Evolutionary conservation across 2,888 invertebrate species (phyloP).

Genomic region (Mesorhabditis spiculigera): DNA sequence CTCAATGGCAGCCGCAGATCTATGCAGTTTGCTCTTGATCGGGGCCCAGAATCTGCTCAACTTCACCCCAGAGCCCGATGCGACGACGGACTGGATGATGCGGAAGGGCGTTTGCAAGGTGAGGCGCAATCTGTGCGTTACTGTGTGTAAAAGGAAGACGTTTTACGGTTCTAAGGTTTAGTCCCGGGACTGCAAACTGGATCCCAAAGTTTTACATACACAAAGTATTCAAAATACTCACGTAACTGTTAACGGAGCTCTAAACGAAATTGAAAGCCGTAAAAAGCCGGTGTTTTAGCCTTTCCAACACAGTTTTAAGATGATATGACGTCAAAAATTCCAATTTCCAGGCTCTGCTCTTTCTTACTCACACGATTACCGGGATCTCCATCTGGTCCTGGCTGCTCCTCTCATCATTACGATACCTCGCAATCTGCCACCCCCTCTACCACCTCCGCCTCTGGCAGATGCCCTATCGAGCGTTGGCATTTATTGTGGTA

Average conservation of each 20-base stretch:
- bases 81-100: no score
- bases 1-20: constrained; percentile 28
- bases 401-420: constrained; percentile 28
- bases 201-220: neutral
- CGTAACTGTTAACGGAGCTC: neutral
- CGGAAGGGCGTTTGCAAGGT: no score
- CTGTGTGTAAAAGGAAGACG: no score
- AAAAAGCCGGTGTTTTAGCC: no score
- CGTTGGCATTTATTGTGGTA: constrained; percentile 28
- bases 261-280: no score
- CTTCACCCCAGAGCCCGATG: no score
- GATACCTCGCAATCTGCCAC: constrained; percentile 31
- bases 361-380: constrained; percentile 30
- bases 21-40: constrained; percentile 25
- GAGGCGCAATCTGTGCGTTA: no score
- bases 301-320: no score
- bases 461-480: constrained; percentile 29
- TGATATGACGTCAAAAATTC: neutral
- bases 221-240: no score
- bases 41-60: constrained; percentile 20
- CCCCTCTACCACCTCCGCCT: constrained; percentile 28
- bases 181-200: neutral
- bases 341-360: constrained; percentile 23
- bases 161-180: neutral
- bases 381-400: constrained; percentile 29